phyloP scores from a whole-genome alignment of 2,888 invertebrate genomes.

The Acronicta alni region DNA sequence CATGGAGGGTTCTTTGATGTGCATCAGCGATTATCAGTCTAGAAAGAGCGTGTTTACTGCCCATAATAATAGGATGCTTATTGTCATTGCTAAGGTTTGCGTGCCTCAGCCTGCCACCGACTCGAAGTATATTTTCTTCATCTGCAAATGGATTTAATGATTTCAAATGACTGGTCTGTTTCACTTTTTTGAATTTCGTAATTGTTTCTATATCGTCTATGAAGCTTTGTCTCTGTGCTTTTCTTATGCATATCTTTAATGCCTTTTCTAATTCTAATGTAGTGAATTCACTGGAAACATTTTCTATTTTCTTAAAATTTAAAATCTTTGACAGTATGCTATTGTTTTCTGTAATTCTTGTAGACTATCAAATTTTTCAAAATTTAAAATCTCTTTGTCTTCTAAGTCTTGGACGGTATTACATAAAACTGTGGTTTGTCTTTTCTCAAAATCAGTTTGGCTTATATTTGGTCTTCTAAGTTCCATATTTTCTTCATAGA shows the following conservation, averaged over 20 bases:
- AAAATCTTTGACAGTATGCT: constrained; percentile 2
- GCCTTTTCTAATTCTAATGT: background rate
- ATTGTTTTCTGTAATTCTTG: constrained; percentile 2
- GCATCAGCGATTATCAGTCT: constrained; percentile 10
- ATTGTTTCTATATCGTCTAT: background rate
- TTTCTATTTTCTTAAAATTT: background rate
- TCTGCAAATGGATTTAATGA: constrained; percentile 3
- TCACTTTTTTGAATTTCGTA: background rate
- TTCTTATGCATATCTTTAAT: constrained; percentile 2
- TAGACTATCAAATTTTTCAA: constrained; percentile 4
- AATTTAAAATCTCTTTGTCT: background rate
- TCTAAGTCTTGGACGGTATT: background rate
- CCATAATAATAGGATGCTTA: constrained; percentile 10
- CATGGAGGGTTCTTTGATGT: constrained; percentile 10
- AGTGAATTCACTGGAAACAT: background rate
- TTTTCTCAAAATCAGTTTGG: constrained; percentile 1
- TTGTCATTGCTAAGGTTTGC: constrained; percentile 5
- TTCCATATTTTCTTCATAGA: background rate
- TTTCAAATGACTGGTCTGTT: constrained; percentile 2
- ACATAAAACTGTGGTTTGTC: background rate
- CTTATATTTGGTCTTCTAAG: background rate
- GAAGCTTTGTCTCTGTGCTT: background rate
- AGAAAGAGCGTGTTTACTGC: constrained; percentile 3
- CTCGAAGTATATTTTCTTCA: constrained; percentile 7
- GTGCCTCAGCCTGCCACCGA: constrained; percentile 7